Evolutionary conservation across 2,888 invertebrate species (phyloP).

Genomic region (Ceratothoa steindachneri): DNA sequence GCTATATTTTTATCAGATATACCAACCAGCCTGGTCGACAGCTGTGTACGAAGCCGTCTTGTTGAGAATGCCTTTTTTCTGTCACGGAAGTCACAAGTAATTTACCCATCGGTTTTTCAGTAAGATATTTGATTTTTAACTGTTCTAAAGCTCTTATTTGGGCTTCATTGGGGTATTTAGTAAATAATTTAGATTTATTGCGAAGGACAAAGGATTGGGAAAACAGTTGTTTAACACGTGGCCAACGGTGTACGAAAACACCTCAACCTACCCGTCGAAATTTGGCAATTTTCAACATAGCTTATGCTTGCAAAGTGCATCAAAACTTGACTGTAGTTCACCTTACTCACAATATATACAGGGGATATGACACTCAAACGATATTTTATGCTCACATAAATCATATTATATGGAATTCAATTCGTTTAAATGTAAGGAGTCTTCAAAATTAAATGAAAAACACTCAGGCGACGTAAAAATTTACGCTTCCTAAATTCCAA

Average conservation of each 20-base stretch:
- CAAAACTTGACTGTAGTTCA: background rate
- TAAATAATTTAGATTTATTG: background rate
- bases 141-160: background rate
- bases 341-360: background rate
- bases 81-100: background rate
- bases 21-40: background rate
- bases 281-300: background rate
- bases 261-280: background rate
- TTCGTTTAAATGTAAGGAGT: background rate
- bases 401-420: background rate
- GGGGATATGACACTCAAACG: background rate
- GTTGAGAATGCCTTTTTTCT: background rate
- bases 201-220: background rate
- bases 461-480: background rate
- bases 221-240: background rate
- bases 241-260: background rate
- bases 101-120: background rate
- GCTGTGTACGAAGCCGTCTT: background rate
- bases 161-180: background rate
- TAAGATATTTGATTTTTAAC: background rate
- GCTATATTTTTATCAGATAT: background rate
- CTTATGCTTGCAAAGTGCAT: background rate
- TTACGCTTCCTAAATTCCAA: background rate
- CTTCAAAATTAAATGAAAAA: background rate
- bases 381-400: background rate